Base-by-base conservation (phyloP, 2,888 invertebrate genomes). In the Eudasyphora cyanicolor region DNA sequence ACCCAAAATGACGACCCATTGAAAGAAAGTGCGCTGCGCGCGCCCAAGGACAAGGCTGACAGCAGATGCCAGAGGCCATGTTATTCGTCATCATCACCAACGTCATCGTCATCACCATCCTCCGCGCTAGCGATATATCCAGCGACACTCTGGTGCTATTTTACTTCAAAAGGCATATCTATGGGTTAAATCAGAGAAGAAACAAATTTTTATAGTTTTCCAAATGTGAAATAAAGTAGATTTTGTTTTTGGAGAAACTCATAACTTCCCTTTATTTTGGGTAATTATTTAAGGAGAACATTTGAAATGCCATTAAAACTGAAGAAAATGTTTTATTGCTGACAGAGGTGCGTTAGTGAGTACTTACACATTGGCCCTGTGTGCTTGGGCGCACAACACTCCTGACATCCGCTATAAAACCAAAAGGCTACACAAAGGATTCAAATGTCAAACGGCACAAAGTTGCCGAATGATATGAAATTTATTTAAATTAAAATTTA, bases 281-380 rank as follows among this genome's bases (percentile, higher is more conserved):
- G 51, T 83, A 71, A 84, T 81, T 78, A 77, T 60, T 84, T 73
- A 38, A 24, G 57, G 3, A 80, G 76, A 84, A 84, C 81, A 84
- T 84, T 84, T 84, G 81, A 76, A 78, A 78, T 76, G 75, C 51
- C 75, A 84, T 84, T n/a, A 81, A 84, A 84, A 80, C 45, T 51
- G 51, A 35, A 29, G 35, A 83, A 76, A 69, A 57, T 70, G 21
- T 70, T 74, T 77, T 70, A 51, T 83, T 74, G 60, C 45, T 78
- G 21, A 51, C 51, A 21, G 64, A 19, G 64, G 64, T 67, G 67
- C 38, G 57, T 57, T 10, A 12, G 38, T 24, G 35, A 38, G 14
- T 2, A 38, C 8, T 19, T 17, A 19, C 38, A 17, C 21, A 4
- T 19, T 35, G 38, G 19, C 32, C n/a, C 35, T 32, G 5, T 64